These are phyloP conservation scores for Camelus dromedarius DNA, from an alignment of 2,113 vertebrate species.

Conservation along the genomic window DNA sequence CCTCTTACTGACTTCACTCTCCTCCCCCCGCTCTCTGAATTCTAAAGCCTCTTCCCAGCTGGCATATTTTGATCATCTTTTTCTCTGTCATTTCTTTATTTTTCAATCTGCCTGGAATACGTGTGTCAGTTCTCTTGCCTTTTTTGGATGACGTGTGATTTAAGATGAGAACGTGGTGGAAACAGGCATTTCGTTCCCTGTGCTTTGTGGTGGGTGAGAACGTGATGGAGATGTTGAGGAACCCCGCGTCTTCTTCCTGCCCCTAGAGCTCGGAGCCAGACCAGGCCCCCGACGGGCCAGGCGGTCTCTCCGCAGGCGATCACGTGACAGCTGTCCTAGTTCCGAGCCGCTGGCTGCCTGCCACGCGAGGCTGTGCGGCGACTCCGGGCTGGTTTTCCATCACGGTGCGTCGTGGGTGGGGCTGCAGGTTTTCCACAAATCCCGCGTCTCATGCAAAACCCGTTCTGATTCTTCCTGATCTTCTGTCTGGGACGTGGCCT, in stretches of 20 bases:
- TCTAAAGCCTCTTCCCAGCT: neutral
- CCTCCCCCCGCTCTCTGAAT: neutral
- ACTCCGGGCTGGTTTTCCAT: accelerated
- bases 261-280: accelerated
- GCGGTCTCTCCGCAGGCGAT: accelerated
- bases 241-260: neutral
- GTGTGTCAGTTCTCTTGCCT: slow-evolving; percentile 30
- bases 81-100: slow-evolving; percentile 42
- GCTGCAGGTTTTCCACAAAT: accelerated
- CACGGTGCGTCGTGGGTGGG: accelerated
- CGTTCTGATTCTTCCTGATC: neutral
- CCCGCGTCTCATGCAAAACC: accelerated
- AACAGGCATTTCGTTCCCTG: neutral
- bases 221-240: accelerated
- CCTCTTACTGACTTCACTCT: neutral
- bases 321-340: accelerated
- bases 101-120: slow-evolving; percentile 37
- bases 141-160: neutral
- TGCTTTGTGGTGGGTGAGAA: neutral
- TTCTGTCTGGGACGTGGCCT: neutral
- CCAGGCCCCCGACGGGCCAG: neutral
- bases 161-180: neutral
- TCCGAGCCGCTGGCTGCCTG: accelerated
- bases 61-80: slow-evolving; percentile 42
- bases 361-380: accelerated